Percentiles rank a stretch among this genome's conserved stretches.
phyloP scores from a whole-genome alignment of 1,140 invertebrate species.

The Pentalonia nigronervosa region DNA sequence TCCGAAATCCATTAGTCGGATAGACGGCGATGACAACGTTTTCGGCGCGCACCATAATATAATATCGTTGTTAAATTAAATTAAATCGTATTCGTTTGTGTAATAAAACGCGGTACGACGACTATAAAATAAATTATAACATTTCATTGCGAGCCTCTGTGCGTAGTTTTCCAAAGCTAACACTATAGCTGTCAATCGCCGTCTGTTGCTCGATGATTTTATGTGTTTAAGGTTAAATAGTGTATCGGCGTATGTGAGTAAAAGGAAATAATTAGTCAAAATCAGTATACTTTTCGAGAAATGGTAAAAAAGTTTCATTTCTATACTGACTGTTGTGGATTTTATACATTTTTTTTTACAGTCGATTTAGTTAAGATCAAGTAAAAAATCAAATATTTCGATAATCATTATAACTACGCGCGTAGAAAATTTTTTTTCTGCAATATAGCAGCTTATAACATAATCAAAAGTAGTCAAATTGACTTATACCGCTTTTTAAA shows the following conservation, averaged over 20 bases:
- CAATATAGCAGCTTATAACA: too few relatives aligned
- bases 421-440: too few relatives aligned
- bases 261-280: background rate
- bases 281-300: too few relatives aligned
- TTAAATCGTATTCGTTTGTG: background rate
- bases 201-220: background rate
- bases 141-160: background rate
- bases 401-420: too few relatives aligned
- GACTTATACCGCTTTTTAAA: too few relatives aligned
- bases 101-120: background rate
- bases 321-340: too few relatives aligned
- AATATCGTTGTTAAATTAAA: conserved; percentile 19
- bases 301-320: too few relatives aligned
- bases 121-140: background rate
- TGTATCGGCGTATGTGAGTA: too few relatives aligned
- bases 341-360: background rate
- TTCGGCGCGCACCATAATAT: background rate
- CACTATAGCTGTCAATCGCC: background rate
- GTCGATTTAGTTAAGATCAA: too few relatives aligned
- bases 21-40: background rate
- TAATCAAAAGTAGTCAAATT: too few relatives aligned
- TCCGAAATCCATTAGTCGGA: background rate
- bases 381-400: too few relatives aligned
- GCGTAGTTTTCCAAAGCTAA: background rate
- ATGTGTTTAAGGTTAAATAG: background rate